Percentiles rank a stretch among this genome's conserved stretches.
Conservation (phyloP, 2,888 invertebrate species). For the Oscheius onirici region DNA sequence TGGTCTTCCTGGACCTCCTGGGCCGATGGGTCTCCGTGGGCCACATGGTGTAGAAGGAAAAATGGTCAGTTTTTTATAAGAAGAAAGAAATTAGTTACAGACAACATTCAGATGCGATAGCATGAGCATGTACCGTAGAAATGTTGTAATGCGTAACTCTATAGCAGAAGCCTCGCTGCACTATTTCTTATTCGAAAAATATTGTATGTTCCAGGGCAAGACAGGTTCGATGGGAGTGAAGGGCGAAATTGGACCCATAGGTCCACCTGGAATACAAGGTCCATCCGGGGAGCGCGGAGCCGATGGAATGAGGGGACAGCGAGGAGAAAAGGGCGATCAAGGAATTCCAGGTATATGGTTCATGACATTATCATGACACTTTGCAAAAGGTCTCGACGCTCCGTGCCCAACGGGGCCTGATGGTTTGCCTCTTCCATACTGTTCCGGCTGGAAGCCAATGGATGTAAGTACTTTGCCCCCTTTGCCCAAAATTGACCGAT, state of each 20-base stretch:
- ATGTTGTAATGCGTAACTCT: conserved; percentile 16
- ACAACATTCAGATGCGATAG: not conserved
- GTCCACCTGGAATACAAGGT: conserved; percentile 60
- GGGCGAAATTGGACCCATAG: conserved; percentile 63
- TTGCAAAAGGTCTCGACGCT: conserved; percentile 94
- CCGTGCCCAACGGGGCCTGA: conserved; percentile 97
- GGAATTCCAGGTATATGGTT: conserved; percentile 97
- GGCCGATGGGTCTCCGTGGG: conserved; percentile 65
- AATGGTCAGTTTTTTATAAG: conserved; percentile 43
- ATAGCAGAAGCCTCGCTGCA: not conserved
- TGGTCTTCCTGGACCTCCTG: conserved; percentile 67
- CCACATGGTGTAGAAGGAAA: conserved; percentile 56
- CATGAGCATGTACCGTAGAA: conserved; percentile 30
- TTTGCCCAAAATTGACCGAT: not conserved
- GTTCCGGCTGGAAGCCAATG: conserved; percentile 73
- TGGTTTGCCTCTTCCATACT: conserved; percentile 93
- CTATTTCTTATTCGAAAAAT: not conserved
- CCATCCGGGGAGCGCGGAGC: conserved; percentile 62
- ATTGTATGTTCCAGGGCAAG: conserved; percentile 57
- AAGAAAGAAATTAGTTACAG: not conserved
- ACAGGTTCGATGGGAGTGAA: conserved; percentile 59
- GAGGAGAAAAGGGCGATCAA: conserved; percentile 67
- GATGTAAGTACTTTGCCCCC: conserved; percentile 50
- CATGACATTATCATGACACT: no score
- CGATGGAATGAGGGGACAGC: conserved; percentile 39